Conservation (phyloP, 2,888 invertebrate genomes). For the Yponomeuta sedellus region DNA sequence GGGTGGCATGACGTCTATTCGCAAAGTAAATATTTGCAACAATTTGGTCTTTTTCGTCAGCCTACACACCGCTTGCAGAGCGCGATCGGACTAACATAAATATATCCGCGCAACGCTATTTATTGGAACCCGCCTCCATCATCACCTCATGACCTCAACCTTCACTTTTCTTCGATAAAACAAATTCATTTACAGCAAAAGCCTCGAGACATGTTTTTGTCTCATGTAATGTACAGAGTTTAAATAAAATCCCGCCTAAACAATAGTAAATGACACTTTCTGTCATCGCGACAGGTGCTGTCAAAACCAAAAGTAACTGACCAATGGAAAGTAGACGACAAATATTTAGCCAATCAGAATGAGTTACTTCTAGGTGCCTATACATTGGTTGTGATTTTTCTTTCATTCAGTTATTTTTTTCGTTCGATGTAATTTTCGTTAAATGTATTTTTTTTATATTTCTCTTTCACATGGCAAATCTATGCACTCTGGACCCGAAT, state of each 20-base stretch:
- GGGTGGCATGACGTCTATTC: slow-evolving; percentile 51
- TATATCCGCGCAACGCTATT: slow-evolving; percentile 42
- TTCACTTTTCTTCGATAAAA: slow-evolving; percentile 41
- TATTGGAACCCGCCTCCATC: slow-evolving; percentile 36
- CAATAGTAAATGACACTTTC: background rate
- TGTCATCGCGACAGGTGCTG: background rate
- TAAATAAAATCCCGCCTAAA: background rate
- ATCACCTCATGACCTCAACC: slow-evolving; percentile 36
- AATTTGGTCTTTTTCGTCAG: background rate
- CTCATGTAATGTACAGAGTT: background rate
- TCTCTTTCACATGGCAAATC: too few species aligned
- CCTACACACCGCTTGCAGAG: slow-evolving; percentile 35
- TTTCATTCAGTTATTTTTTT: too few species aligned
- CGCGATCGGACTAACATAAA: slow-evolving; percentile 54
- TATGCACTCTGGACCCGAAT: background rate
- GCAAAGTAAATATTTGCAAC: background rate
- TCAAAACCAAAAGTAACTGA: background rate
- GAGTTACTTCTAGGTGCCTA: background rate
- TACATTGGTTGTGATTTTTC: too few species aligned
- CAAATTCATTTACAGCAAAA: background rate
- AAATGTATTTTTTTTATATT: too few species aligned
- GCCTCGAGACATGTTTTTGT: background rate
- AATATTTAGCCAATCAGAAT: background rate
- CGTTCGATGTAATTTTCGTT: too few species aligned
- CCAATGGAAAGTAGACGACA: background rate